phyloP scores from a whole-genome alignment of 1,140 invertebrate genomes.

The Hypothenemus hampei region DNA sequence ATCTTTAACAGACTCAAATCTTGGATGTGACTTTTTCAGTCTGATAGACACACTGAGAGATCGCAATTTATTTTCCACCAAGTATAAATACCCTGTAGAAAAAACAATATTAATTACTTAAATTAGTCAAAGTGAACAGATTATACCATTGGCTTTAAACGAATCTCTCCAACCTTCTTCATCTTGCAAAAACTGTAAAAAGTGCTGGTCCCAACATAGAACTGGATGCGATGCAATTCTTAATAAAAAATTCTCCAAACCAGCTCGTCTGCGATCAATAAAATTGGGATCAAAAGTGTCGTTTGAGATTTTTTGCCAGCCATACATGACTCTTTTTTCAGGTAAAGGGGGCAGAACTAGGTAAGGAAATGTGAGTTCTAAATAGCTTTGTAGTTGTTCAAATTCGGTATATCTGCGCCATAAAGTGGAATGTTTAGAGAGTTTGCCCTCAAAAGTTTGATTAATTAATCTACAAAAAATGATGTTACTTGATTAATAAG shows the following conservation, averaged over 20 bases:
- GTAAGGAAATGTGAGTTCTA: conserved; percentile 71
- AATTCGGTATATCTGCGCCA: conserved; percentile 84
- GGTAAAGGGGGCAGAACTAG: conserved; percentile 75
- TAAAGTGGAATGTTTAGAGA: conserved; percentile 61
- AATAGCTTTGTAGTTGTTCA: conserved; percentile 70
- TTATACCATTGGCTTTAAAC: conserved; percentile 63
- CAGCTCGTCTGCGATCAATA: conserved; percentile 71
- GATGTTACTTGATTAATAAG: background rate
- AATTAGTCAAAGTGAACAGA: background rate
- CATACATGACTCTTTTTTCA: conserved; percentile 74
- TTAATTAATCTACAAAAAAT: conserved; percentile 54
- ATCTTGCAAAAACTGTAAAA: conserved; percentile 68
- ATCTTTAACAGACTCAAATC: conserved; percentile 71
- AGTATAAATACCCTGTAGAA: conserved; percentile 46
- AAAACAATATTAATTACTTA: background rate
- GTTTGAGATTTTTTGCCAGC: conserved; percentile 72
- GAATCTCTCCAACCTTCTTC: conserved; percentile 73
- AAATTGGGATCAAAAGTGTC: conserved; percentile 85
- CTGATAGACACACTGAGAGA: conserved; percentile 68
- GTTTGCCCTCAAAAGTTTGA: conserved; percentile 58
- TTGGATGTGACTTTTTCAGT: conserved; percentile 66
- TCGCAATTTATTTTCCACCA: conserved; percentile 73
- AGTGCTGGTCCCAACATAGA: conserved; percentile 70
- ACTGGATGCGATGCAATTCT: conserved; percentile 69
- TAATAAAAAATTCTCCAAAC: conserved; percentile 76